These are phyloP conservation scores for Equus quagga DNA, from an alignment of 2,113 vertebrate species.

Conservation along the genomic window DNA sequence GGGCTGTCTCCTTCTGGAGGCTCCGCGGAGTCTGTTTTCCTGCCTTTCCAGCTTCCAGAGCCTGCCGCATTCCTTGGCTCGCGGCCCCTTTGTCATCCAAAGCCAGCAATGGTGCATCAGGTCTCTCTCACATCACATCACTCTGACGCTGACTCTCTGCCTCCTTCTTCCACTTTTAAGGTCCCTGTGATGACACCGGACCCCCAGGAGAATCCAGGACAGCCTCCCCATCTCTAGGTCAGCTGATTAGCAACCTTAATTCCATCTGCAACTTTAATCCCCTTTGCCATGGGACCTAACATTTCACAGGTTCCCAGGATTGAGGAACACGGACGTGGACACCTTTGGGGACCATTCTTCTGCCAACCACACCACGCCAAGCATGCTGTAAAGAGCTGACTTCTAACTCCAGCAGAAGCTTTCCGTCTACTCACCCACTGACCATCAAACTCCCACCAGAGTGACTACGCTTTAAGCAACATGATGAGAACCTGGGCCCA, in stretches of 20 bases:
- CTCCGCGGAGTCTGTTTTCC: not conserved
- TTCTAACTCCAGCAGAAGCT: not conserved
- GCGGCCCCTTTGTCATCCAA: not conserved
- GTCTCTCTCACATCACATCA: fast-evolving
- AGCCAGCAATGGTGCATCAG: fast-evolving
- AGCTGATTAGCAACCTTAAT: no score
- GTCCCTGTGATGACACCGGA: fast-evolving
- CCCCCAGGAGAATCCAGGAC: not conserved
- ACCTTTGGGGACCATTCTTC: not conserved
- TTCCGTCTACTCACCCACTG: no score
- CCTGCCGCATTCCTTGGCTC: fast-evolving
- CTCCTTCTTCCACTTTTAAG: not conserved
- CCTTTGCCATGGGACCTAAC: not conserved
- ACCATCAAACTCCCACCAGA: not conserved
- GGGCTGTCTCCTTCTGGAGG: not conserved
- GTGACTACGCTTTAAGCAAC: no score
- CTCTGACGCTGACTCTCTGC: not conserved
- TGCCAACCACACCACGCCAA: no score
- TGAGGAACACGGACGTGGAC: not conserved
- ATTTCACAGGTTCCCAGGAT: not conserved
- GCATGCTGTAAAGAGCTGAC: not conserved
- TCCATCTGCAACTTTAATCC: not conserved
- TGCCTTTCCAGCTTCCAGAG: not conserved
- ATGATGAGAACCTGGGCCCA: not conserved
- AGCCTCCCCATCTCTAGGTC: not conserved